A percentile compares a stretch with the other conserved stretches of the same genome.
These are phyloP conservation scores for Probaryconus sp. DNA, from an alignment of 1,140 invertebrate species.

Conservation along the genomic window DNA sequence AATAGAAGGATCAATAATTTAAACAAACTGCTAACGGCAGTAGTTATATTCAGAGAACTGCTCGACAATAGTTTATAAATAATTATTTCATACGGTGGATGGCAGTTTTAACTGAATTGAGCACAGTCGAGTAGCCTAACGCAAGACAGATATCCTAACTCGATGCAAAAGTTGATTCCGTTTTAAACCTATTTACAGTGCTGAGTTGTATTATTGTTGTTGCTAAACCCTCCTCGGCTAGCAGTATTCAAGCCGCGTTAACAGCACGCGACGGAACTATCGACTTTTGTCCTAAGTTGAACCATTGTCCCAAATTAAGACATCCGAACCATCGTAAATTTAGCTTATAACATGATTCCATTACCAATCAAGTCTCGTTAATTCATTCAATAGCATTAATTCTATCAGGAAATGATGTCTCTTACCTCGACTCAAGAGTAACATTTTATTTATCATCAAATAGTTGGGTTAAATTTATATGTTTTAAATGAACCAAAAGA, in stretches of 20 bases:
- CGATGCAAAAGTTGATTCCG: conserved; percentile 27
- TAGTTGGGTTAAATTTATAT: no score
- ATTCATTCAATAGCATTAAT: no score
- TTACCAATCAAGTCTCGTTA: no score
- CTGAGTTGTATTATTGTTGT: conserved; percentile 28
- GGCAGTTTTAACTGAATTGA: conserved; percentile 23
- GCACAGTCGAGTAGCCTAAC: background rate
- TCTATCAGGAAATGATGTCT: no score
- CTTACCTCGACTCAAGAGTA: no score
- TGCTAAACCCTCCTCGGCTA: conserved; percentile 1
- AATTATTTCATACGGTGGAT: no score
- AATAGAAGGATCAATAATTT: no score
- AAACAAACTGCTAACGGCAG: conserved; percentile 10
- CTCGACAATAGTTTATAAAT: no score
- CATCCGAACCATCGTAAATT: conserved; percentile 14
- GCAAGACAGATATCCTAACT: conserved; percentile 15
- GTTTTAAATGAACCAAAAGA: no score
- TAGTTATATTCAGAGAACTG: no score
- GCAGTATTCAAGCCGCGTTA: conserved; percentile 15
- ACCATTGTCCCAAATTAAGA: conserved; percentile 39
- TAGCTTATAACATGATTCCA: background rate
- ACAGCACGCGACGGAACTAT: conserved; percentile 22
- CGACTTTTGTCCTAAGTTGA: conserved; percentile 32
- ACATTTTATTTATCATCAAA: no score
- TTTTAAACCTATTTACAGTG: conserved; percentile 36